A percentile compares a stretch with the other conserved stretches of the same genome.
These are phyloP conservation scores for Philypnodon macrostomus DNA, from an alignment of 2,797 vertebrate species.

Conservation along the genomic window DNA sequence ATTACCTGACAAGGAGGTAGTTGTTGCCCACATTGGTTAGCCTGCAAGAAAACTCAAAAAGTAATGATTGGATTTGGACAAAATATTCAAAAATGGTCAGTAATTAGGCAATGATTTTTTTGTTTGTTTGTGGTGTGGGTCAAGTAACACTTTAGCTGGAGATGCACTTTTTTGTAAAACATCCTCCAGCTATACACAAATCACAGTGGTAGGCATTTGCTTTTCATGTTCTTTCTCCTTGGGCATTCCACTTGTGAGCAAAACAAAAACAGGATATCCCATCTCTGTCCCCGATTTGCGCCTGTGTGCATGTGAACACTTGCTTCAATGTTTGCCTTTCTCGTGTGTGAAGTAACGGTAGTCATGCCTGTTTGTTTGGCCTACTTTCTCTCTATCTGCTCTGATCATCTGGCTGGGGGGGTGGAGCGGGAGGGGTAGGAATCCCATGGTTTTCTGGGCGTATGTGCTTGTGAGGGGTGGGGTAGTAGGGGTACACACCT, in stretches of 20 bases:
- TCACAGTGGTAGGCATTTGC: constrained; percentile 2
- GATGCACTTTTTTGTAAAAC: constrained; percentile 3
- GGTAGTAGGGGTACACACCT: constrained; percentile 61
- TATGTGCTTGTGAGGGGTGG: constrained; percentile 31
- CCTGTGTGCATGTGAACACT: constrained; percentile 26
- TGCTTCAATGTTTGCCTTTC: constrained; percentile 30
- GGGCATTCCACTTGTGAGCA: constrained; percentile 20
- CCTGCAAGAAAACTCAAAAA: too few relatives aligned
- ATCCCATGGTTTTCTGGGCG: constrained; percentile 57
- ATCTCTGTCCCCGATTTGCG: constrained; percentile 29
- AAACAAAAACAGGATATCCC: constrained; percentile 70
- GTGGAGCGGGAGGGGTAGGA: constrained; percentile 47
- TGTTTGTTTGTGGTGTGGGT: too few relatives aligned
- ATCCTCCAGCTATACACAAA: constrained; percentile 18
- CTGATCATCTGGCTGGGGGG: constrained; percentile 62
- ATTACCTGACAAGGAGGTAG: too few relatives aligned
- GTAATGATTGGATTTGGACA: too few relatives aligned
- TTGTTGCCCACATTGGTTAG: too few relatives aligned
- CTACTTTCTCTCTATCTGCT: constrained; percentile 71
- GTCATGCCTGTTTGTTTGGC: constrained; percentile 73
- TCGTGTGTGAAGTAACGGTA: constrained; percentile 58
- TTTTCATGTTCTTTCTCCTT: too few relatives aligned
- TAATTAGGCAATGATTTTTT: too few relatives aligned
- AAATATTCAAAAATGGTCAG: too few relatives aligned
- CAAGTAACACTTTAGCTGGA: too few relatives aligned